Percentiles rank a stretch among this genome's conserved stretches.
Conservation (phyloP, 30 jellyfish, hydroid and myxozoan species). For the Catostylus mosaicus region DNA sequence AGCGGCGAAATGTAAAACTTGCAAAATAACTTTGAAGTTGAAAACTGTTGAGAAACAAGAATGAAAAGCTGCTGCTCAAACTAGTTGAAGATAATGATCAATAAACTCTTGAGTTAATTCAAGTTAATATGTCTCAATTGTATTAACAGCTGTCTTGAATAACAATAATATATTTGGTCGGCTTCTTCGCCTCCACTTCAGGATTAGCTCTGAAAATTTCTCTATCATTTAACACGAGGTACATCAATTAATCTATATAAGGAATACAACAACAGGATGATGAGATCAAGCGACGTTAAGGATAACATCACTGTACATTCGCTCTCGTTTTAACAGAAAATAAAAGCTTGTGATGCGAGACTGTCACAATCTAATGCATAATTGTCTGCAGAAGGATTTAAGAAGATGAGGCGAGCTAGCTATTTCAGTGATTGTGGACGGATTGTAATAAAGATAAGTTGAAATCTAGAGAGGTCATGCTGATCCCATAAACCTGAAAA, state of each 20-base stretch:
- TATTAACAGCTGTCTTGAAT: conserved; percentile 42
- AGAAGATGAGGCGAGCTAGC: conserved; percentile 16
- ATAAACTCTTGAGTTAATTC: conserved; percentile 18
- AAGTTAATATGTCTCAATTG: conserved; percentile 32
- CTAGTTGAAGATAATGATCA: background rate
- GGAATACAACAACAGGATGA: conserved; percentile 5
- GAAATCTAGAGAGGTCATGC: conserved; percentile 45
- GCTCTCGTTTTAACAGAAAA: conserved; percentile 51
- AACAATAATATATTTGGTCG: conserved; percentile 43
- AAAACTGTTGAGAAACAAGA: too few species aligned
- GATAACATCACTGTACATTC: conserved; percentile 36
- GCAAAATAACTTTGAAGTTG: too few species aligned
- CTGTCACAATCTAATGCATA: conserved; percentile 16
- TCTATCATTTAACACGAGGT: conserved; percentile 24
- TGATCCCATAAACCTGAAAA: conserved; percentile 46
- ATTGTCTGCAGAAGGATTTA: conserved; percentile 50
- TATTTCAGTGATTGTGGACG: conserved; percentile 52
- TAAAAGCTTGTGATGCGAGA: conserved; percentile 32
- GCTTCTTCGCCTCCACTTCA: conserved; percentile 20
- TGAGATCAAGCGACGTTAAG: conserved; percentile 4
- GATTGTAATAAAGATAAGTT: conserved; percentile 32
- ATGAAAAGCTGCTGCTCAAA: background rate
- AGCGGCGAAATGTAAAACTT: too few species aligned
- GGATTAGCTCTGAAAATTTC: conserved; percentile 10
- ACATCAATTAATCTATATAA: conserved; percentile 16